Evolutionary conservation across 2,113 vertebrate genomes (phyloP).

Genomic region (Myrmecobius fasciatus): DNA sequence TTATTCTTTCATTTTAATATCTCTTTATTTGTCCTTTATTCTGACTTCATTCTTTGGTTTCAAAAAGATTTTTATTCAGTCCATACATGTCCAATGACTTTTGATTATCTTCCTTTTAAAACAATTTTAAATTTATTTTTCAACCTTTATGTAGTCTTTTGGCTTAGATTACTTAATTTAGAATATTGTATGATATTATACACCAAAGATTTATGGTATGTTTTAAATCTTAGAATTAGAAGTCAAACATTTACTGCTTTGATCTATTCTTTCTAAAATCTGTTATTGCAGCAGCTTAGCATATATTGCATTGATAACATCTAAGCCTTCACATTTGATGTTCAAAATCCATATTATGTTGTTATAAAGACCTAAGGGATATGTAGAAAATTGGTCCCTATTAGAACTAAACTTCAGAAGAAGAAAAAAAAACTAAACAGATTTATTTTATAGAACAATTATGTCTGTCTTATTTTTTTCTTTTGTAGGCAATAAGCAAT

Average conservation of each 20-base stretch:
- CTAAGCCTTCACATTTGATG: background rate
- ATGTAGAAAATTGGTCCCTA: background rate
- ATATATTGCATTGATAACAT: background rate
- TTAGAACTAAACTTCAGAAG: slow-evolving; percentile 28
- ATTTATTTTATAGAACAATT: slow-evolving; percentile 15
- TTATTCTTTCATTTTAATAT: slow-evolving; percentile 42
- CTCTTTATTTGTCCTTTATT: slow-evolving; percentile 62
- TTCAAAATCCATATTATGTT: background rate
- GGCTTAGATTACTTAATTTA: slow-evolving; percentile 53
- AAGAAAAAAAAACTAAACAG: background rate
- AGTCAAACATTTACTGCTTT: background rate
- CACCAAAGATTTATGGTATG: slow-evolving; percentile 3
- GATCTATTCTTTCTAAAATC: background rate
- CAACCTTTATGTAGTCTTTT: slow-evolving; percentile 17
- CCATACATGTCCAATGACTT: background rate
- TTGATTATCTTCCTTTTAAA: slow-evolving; percentile 41
- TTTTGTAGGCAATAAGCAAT: slow-evolving; percentile 96
- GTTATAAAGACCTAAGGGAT: background rate
- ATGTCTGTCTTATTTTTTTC: slow-evolving; percentile 46
- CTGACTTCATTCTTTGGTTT: slow-evolving; percentile 1
- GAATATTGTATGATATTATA: slow-evolving; percentile 29
- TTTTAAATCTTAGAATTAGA: slow-evolving; percentile 5
- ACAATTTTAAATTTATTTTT: slow-evolving; percentile 31
- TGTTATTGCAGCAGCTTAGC: background rate
- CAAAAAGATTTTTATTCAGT: background rate